These are phyloP conservation scores for Galleria mellonella DNA, from an alignment of 1,140 invertebrate genomes.

Conservation along the genomic window DNA sequence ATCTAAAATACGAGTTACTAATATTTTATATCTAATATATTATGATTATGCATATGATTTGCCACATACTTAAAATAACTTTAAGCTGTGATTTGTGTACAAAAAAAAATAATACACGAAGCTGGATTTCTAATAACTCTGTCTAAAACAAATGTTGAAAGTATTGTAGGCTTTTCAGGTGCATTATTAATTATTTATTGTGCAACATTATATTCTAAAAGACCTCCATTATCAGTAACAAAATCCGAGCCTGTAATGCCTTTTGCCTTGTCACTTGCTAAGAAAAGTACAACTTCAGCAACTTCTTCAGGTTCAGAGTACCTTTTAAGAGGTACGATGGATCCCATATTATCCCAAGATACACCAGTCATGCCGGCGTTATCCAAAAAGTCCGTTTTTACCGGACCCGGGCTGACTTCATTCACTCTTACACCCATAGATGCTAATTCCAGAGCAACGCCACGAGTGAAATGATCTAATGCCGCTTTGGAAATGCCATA, in stretches of 20 bases:
- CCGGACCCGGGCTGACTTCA: constrained; percentile 78
- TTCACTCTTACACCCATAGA: constrained; percentile 81
- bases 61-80: too few relatives aligned
- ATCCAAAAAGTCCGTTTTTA: constrained; percentile 10
- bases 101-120: too few relatives aligned
- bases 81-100: too few relatives aligned
- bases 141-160: too few relatives aligned
- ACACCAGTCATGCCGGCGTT: not conserved
- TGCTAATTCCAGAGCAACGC: constrained; percentile 78
- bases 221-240: constrained; percentile 25
- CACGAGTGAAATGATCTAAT: constrained; percentile 83
- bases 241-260: constrained; percentile 86
- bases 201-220: too few relatives aligned
- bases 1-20: too few relatives aligned
- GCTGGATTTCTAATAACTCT: too few relatives aligned
- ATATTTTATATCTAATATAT: too few relatives aligned
- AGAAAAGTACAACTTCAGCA: constrained; percentile 77
- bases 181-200: too few relatives aligned
- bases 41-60: too few relatives aligned
- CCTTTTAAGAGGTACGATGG: constrained; percentile 76
- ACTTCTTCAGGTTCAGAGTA: constrained; percentile 82
- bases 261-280: constrained; percentile 73
- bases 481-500: constrained; percentile 75
- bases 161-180: too few relatives aligned
- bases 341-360: not conserved